phyloP scores from a whole-genome alignment of 2,888 invertebrate species.

The Diloba caeruleocephala region DNA sequence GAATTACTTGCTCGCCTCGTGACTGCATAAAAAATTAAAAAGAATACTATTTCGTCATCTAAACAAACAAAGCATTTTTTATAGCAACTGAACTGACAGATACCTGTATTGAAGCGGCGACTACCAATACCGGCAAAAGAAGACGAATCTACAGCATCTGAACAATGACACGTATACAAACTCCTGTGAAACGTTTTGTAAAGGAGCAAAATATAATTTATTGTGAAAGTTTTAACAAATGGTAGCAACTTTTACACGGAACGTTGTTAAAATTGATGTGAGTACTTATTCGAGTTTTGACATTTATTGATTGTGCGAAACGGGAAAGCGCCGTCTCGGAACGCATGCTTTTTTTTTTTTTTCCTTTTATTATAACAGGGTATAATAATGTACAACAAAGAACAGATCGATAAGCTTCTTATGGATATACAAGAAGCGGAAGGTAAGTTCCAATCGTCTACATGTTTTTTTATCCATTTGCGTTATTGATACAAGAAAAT shows the following conservation, averaged over 20 bases:
- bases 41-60: too few relatives aligned
- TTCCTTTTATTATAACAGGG: constrained; percentile 18
- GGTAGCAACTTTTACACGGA: constrained; percentile 38
- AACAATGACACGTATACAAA: constrained; percentile 26
- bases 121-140: not conserved
- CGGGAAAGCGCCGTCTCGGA: constrained; percentile 11
- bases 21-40: too few relatives aligned
- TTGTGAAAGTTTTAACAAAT: constrained; percentile 44
- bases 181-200: constrained; percentile 30
- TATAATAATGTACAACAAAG: constrained; percentile 9
- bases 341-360: constrained; percentile 24
- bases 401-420: constrained; percentile 19
- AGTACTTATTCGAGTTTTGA: constrained; percentile 43
- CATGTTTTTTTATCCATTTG: not conserved
- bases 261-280: constrained; percentile 44
- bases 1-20: too few relatives aligned
- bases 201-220: constrained; percentile 48
- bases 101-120: too few relatives aligned
- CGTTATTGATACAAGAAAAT: not conserved
- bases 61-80: too few relatives aligned
- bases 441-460: not conserved
- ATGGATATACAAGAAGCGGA: constrained; percentile 1
- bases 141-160: constrained; percentile 18
- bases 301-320: constrained; percentile 47
- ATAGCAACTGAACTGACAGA: too few relatives aligned